Percentiles rank a stretch among this genome's conserved stretches.
Evolutionary conservation across 2,113 vertebrate species (phyloP).

Genomic region (Semnornis frantzii): DNA sequence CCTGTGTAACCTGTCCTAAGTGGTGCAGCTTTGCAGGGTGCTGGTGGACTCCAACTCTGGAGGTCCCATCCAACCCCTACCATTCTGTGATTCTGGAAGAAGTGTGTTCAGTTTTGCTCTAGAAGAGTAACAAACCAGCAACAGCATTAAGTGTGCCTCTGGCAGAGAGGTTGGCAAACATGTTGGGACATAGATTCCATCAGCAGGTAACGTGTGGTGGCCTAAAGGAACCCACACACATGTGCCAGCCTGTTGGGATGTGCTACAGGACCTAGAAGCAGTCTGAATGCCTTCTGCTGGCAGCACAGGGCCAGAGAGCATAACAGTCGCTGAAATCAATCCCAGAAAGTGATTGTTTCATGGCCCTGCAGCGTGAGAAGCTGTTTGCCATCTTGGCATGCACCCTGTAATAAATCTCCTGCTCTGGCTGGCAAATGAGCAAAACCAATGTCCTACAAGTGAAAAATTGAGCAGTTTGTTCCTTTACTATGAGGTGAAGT

Average conservation of each 20-base stretch:
- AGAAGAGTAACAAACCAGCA: background rate
- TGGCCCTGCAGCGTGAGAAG: background rate
- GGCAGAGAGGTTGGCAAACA: background rate
- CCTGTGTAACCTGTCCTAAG: no score
- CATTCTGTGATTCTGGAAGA: background rate
- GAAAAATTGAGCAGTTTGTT: slow-evolving; percentile 60
- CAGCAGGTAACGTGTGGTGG: background rate
- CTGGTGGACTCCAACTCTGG: no score
- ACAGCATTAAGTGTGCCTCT: background rate
- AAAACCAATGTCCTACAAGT: slow-evolving; percentile 57
- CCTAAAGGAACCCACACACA: background rate
- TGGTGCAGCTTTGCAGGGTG: no score
- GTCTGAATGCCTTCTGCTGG: background rate
- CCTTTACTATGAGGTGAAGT: slow-evolving; percentile 42
- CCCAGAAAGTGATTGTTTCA: background rate
- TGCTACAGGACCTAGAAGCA: background rate
- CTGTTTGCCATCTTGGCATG: slow-evolving; percentile 35
- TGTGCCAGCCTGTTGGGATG: background rate
- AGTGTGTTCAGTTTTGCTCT: background rate
- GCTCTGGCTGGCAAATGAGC: slow-evolving; percentile 30
- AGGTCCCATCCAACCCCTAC: no score
- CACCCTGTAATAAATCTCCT: background rate
- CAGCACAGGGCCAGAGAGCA: background rate
- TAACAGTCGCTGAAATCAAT: background rate
- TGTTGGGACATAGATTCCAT: background rate